phyloP scores from a whole-genome alignment of 1,140 invertebrate species.

The Chironomus striatipennis region DNA sequence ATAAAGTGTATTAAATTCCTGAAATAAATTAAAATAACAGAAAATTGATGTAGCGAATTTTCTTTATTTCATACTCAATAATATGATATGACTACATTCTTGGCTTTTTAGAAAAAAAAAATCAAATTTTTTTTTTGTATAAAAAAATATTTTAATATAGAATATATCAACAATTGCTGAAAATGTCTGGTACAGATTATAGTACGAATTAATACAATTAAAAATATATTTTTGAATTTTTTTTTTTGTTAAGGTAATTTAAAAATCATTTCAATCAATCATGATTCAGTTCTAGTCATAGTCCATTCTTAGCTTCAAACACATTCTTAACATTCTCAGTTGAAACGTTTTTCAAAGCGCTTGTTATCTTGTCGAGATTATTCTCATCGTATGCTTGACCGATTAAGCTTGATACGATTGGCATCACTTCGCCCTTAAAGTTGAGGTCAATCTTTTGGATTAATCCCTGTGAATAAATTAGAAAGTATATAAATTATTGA shows the following conservation, averaged over 20 bases:
- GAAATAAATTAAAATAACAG: background rate
- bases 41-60: background rate
- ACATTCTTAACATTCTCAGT: constrained; percentile 35
- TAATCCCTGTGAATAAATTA: constrained; percentile 31
- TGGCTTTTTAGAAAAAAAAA: background rate
- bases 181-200: too few species aligned
- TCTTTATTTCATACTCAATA: background rate
- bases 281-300: constrained; percentile 27
- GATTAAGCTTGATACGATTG: constrained; percentile 36
- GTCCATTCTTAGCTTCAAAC: constrained; percentile 35
- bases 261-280: constrained; percentile 24
- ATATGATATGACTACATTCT: constrained; percentile 9
- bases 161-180: too few species aligned
- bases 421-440: constrained; percentile 36
- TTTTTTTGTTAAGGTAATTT: too few species aligned
- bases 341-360: constrained; percentile 35
- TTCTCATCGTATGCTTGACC: constrained; percentile 35
- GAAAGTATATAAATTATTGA: constrained; percentile 14
- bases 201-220: too few species aligned
- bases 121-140: too few species aligned
- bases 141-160: too few species aligned
- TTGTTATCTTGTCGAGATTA: constrained; percentile 35
- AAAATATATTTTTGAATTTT: too few species aligned
- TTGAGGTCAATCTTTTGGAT: constrained; percentile 34
- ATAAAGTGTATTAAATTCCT: too few species aligned